phyloP scores from a whole-genome alignment of 1,140 invertebrate species.

The Akabosia matsudoensis region DNA sequence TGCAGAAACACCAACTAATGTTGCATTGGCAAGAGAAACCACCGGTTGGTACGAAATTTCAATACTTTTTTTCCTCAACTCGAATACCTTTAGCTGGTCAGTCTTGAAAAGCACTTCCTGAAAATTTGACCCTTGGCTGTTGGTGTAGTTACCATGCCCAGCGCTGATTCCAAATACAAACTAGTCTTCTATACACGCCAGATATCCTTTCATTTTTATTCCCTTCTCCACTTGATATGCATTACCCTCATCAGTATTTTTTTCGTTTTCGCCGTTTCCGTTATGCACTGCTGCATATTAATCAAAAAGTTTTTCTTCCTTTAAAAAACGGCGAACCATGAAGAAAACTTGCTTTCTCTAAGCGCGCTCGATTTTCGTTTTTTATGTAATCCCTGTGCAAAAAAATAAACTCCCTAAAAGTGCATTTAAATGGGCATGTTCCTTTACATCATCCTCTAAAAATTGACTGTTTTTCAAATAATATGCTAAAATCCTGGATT shows the following conservation, averaged over 20 bases:
- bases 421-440: too few relatives aligned
- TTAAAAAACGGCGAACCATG: not conserved
- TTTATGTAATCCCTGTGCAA: not conserved
- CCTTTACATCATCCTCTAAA: too few relatives aligned
- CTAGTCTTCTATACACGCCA: not conserved
- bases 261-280: not conserved
- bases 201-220: not conserved
- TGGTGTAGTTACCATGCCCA: too few relatives aligned
- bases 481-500: too few relatives aligned
- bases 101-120: too few relatives aligned
- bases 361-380: not conserved
- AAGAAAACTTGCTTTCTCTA: not conserved
- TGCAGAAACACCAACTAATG: too few relatives aligned
- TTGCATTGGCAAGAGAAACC: too few relatives aligned
- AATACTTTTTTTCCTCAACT: too few relatives aligned
- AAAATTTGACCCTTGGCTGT: too few relatives aligned
- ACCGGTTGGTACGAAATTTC: too few relatives aligned
- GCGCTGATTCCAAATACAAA: not conserved
- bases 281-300: slow-evolving; percentile 14
- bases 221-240: not conserved
- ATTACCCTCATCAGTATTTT: not conserved
- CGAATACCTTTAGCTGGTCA: too few relatives aligned
- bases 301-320: slow-evolving; percentile 16
- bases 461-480: too few relatives aligned
- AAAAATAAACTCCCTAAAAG: not conserved